Percentiles rank a stretch among this genome's conserved stretches.
These are phyloP conservation scores for Hanleya hanleyi DNA, from an alignment of 2,888 invertebrate genomes.

Conservation along the genomic window DNA sequence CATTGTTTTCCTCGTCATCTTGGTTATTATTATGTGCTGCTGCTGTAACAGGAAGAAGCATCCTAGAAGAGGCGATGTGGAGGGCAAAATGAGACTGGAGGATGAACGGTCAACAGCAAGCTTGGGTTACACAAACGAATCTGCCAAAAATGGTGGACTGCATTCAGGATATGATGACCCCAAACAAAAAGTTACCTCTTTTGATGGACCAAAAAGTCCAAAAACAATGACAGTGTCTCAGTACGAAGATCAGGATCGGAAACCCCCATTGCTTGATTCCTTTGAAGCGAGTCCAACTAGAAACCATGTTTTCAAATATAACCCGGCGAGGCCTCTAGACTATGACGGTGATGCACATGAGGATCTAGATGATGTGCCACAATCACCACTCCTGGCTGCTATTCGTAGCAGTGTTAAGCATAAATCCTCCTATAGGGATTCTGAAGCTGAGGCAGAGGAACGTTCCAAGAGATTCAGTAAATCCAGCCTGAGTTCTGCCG, in stretches of 20 bases:
- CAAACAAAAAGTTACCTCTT: background rate
- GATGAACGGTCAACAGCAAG: too few species aligned
- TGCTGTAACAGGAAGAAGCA: constrained; percentile 38
- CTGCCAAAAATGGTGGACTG: background rate
- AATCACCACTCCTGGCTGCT: constrained; percentile 42
- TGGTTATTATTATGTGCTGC: constrained; percentile 48
- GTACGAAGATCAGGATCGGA: background rate
- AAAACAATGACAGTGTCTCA: background rate
- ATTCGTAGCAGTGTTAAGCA: background rate
- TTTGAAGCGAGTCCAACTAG: constrained; percentile 5
- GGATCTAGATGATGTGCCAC: constrained; percentile 34
- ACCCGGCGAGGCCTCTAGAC: background rate
- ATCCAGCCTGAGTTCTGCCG: too few species aligned
- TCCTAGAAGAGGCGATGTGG: too few species aligned
- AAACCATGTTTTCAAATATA: background rate
- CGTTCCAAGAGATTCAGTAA: constrained; percentile 38
- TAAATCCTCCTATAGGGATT: constrained; percentile 45
- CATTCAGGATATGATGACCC: background rate
- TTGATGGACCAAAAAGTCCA: background rate
- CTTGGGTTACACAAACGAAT: background rate
- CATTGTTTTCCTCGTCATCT: constrained; percentile 48
- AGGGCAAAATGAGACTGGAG: background rate
- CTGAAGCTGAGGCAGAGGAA: constrained; percentile 57
- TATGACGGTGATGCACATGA: constrained; percentile 23
- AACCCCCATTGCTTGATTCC: background rate